A percentile compares a stretch with the other conserved stretches of the same genome.
These are phyloP conservation scores for Anticlea derivata DNA, from an alignment of 2,888 invertebrate genomes.

Conservation along the genomic window DNA sequence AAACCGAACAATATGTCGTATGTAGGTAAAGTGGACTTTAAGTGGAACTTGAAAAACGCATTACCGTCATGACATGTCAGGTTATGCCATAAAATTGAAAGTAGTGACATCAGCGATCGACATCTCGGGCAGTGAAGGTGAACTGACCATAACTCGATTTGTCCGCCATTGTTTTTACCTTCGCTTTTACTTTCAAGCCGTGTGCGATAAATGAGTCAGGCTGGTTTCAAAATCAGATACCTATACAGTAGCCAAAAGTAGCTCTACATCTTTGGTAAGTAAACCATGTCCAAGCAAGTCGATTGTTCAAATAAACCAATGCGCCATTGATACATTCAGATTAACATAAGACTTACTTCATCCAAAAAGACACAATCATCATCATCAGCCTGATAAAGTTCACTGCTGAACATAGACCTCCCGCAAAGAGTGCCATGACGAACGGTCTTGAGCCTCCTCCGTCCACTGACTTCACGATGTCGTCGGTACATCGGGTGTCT, in stretches of 20 bases:
- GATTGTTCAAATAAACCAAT: too few species aligned
- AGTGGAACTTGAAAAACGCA: conserved; percentile 40
- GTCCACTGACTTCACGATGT: too few species aligned
- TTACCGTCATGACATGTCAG: conserved; percentile 34
- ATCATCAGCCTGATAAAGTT: too few species aligned
- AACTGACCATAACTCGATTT: conserved; percentile 31
- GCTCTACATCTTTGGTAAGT: neutral
- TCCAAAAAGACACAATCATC: too few species aligned
- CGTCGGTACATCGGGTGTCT: too few species aligned
- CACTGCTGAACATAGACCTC: too few species aligned
- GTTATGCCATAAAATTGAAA: conserved; percentile 47
- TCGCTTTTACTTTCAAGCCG: conserved; percentile 50
- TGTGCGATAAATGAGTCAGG: conserved; percentile 30
- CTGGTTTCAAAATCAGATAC: conserved; percentile 29
- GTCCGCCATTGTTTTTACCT: conserved; percentile 39
- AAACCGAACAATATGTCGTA: too few species aligned
- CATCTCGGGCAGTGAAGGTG: conserved; percentile 36
- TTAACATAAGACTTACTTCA: too few species aligned
- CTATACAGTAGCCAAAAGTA: neutral
- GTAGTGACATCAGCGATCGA: conserved; percentile 47
- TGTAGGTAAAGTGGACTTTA: too few species aligned
- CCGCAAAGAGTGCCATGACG: too few species aligned
- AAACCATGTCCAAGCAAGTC: neutral
- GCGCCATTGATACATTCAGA: too few species aligned
- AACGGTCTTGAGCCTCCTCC: too few species aligned